Evolutionary conservation across 2,797 vertebrate genomes (phyloP), one percentile per base, ranked within the genome.

Genomic region (Hypotaenidia philippensis): DNA sequence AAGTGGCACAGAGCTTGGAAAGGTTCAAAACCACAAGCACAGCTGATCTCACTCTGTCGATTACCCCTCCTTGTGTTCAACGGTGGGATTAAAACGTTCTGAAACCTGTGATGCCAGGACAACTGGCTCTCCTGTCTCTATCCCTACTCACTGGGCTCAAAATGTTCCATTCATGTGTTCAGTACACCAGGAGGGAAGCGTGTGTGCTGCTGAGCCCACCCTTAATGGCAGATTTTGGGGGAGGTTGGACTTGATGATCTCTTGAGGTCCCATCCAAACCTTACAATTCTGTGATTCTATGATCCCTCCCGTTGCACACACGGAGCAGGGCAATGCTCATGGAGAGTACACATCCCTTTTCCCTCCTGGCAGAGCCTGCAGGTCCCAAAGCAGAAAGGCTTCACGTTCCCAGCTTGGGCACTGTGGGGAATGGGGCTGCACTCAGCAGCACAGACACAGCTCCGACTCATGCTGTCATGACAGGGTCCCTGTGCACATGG

Each of bases 361-460:
- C 8, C 18, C 38, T 55, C 45, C 32, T 1, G 7, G 11, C 31
- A 65, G 47, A 38, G 10, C 15, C 32, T 10, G 27, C 10, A 8
- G 34, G 14, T 18, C 44, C 50, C 0, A 2, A 19, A 0, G 6
- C 1, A 1, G 17, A 70, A 18, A 26, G 13, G 31, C 34, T 40
- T 40, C 2, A 1, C 4, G 29, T 27, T 45, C 47, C 56, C 47
- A 18, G 49, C 47, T 36, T 1, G 2, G 59, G 31, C 1, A 1
- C 59, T 29, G 19, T 2, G 1, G 31, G 36, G 38, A 77, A 14
- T 2, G 1, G 4, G 63, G 29, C 5, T 1, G 2, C 0, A 1
- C 36, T 41, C 1, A 1, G 26, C 5, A 2, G 44, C 13, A 16
- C 29, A 0, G 1, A 8, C 2, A 1, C 0, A 1, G 12, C 19